A percentile compares a stretch with the other conserved stretches of the same genome.
These are phyloP conservation scores for Uloborus diversus DNA, from an alignment of 1,140 invertebrate genomes.

Conservation along the genomic window DNA sequence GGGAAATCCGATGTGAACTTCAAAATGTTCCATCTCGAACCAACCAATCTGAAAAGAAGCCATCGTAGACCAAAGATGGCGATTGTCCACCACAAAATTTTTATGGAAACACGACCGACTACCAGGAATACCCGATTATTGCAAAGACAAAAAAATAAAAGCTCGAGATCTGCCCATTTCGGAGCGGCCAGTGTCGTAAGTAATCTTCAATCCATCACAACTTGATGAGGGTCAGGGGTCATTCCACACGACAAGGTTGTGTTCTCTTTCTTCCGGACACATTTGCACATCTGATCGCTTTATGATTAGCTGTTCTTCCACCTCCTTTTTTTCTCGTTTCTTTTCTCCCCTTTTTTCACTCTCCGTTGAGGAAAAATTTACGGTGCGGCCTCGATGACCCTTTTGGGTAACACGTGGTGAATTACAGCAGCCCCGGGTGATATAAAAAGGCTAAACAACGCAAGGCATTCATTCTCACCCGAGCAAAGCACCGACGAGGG, in stretches of 20 bases:
- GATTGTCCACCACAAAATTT: too few species aligned
- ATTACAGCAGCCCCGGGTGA: conserved; percentile 21
- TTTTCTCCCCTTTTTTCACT: neutral
- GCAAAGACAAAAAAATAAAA: too few species aligned
- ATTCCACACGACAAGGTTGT: conserved; percentile 29
- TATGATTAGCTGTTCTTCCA: conserved; percentile 33
- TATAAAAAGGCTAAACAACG: conserved; percentile 24
- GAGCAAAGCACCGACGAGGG: neutral
- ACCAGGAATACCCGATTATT: too few species aligned
- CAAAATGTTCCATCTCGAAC: too few species aligned
- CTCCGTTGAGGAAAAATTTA: conserved; percentile 49
- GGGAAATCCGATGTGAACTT: too few species aligned
- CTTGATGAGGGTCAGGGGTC: conserved; percentile 40
- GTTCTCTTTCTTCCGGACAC: conserved; percentile 33
- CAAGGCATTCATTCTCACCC: conserved; percentile 19
- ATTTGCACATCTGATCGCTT: conserved; percentile 47
- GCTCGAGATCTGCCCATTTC: too few species aligned
- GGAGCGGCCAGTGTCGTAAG: conserved; percentile 4
- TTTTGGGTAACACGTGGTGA: conserved; percentile 22
- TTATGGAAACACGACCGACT: too few species aligned
- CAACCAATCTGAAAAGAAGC: too few species aligned
- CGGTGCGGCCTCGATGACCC: conserved; percentile 31
- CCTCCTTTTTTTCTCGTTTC: conserved; percentile 11
- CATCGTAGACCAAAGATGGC: too few species aligned
- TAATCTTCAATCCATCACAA: conserved; percentile 34